These are phyloP conservation scores for Menidia beryllina DNA, from an alignment of 2,113 vertebrate species.

Conservation along the genomic window DNA sequence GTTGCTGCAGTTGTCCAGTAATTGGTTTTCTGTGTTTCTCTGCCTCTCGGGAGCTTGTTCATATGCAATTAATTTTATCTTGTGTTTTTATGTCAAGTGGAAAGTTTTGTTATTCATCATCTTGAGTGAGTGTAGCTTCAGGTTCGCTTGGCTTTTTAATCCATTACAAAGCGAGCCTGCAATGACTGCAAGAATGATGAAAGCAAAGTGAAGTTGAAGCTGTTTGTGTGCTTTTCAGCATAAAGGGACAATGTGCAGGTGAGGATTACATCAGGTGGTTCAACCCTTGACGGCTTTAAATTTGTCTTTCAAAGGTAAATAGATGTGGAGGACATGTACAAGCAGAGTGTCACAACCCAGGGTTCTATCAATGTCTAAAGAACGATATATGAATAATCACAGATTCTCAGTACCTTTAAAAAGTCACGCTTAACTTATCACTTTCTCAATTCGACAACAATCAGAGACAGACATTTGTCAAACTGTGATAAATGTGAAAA, in stretches of 20 bases:
- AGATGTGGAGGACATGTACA: not conserved
- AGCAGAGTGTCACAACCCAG: not conserved
- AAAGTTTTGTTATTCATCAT: constrained; percentile 63
- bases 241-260: constrained; percentile 12
- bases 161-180: constrained; percentile 43
- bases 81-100: constrained; percentile 61
- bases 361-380: not conserved
- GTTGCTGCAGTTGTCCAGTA: constrained; percentile 34
- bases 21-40: constrained; percentile 42
- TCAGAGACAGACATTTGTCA: not conserved
- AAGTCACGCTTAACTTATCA: no score
- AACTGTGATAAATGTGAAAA: not conserved
- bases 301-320: not conserved
- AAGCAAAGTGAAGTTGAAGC: constrained; percentile 7
- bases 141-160: constrained; percentile 58
- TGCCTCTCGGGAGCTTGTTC: constrained; percentile 39
- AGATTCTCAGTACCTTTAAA: not conserved
- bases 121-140: constrained; percentile 61
- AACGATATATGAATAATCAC: not conserved
- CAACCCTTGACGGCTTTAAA: not conserved
- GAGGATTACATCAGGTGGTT: constrained; percentile 43
- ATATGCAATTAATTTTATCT: constrained; percentile 63
- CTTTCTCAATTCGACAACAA: not conserved
- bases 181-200: constrained; percentile 25
- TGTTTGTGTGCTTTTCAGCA: constrained; percentile 3